Evolutionary conservation across 2,113 vertebrate genomes (phyloP), one percentile per base, ranked within the genome.

Genomic region (Ptilorrhoa leucosticta): DNA sequence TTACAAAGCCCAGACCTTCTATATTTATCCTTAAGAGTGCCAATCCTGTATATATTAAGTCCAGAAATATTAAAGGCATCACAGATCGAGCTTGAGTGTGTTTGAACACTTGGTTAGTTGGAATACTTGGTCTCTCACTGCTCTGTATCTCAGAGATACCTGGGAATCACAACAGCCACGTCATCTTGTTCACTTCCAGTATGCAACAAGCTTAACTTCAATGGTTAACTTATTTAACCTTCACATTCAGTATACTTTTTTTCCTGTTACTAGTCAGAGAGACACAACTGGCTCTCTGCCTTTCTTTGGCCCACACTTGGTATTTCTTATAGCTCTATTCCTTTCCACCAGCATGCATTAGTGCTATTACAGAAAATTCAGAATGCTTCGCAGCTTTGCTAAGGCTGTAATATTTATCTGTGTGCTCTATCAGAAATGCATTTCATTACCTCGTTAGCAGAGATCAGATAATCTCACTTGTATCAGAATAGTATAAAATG

Each of bases 401-500:
- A 61, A 77, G 27, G 23, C 57, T 77, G 11, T 31, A 47, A 50
- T 31, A 71, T 54, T 63, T 76, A 63, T 45, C 28, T 40, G 39
- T 63, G 23, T 35, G 35, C 8, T 68, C 18, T 61, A 39, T 40
- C 65, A 75, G 17, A 91, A 90, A 79, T 47, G 40, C 11, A 45
- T 24, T 88, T 81, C 14, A 7, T 45, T 90, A 35, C 24, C 48
- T 87, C 20, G 5, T 93, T 66, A 94, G 53, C 42, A 92, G 81
- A 65, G 23, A 54, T 35, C 65, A 80, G 39, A 48, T 84, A 90
- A 93, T 95, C 75, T 61, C 80, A 76, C 7, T 95, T 94, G 88
- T 71, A 96, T 95, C 22, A n/a, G 87, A 79, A 93, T 42, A 92
- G 73, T 92, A 63, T 86, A 93, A 97, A 97, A 85, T 20, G 10